Conservation (phyloP, 2,888 invertebrate species). For the Azorinus chamasolen region DNA sequence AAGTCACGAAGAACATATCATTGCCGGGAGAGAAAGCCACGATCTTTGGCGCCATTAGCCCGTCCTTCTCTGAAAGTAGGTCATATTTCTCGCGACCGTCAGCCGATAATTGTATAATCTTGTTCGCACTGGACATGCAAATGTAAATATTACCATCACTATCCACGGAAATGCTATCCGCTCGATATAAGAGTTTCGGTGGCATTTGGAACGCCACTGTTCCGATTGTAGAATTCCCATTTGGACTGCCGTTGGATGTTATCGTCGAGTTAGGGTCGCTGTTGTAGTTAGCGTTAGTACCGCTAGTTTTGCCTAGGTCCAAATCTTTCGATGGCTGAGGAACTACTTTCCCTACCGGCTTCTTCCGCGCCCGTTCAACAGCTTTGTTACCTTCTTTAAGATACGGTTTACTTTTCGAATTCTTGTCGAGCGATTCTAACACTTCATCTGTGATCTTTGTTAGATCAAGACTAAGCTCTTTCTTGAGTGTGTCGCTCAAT, state of each 20-base stretch:
- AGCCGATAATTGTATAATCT: slow-evolving; percentile 55
- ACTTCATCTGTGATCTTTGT: slow-evolving; percentile 26
- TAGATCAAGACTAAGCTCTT: slow-evolving; percentile 43
- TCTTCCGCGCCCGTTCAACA: slow-evolving; percentile 45
- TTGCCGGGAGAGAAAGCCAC: slow-evolving; percentile 55
- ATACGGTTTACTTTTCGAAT: slow-evolving; percentile 6
- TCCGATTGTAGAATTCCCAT: slow-evolving; percentile 40
- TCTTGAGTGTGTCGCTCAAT: slow-evolving; percentile 22
- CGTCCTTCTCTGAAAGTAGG: slow-evolving; percentile 55
- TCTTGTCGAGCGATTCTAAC: slow-evolving; percentile 28
- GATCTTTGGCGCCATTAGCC: slow-evolving; percentile 49
- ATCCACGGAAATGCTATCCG: slow-evolving; percentile 55
- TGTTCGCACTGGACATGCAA: slow-evolving; percentile 54
- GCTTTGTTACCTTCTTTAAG: slow-evolving; percentile 38
- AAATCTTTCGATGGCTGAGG: slow-evolving; percentile 10
- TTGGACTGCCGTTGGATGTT: slow-evolving; percentile 19
- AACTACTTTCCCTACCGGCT: slow-evolving; percentile 39
- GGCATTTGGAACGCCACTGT: slow-evolving; percentile 27
- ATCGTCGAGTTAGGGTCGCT: slow-evolving; percentile 6
- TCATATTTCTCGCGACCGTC: slow-evolving; percentile 56
- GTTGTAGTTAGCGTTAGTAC: slow-evolving; percentile 9
- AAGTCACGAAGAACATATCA: slow-evolving; percentile 52
- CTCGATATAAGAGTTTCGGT: slow-evolving; percentile 46
- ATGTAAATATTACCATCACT: slow-evolving; percentile 55
- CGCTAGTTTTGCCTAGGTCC: background rate